A percentile compares a stretch with the other conserved stretches of the same genome.
Evolutionary conservation across 2,888 invertebrate genomes (phyloP).

Genomic region (Sepiola atlantica): DNA sequence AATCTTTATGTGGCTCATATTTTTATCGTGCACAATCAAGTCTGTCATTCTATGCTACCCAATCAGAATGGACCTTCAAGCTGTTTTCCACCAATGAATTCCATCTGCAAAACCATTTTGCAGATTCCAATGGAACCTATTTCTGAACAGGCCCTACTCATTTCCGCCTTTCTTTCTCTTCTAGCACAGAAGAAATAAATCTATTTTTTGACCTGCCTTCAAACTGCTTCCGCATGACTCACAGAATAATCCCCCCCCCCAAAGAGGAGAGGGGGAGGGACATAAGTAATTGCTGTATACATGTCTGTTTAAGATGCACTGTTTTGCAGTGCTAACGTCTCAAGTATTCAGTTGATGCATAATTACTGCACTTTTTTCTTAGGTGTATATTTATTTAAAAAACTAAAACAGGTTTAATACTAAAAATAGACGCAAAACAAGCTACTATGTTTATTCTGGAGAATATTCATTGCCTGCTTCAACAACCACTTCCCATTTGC

Average conservation of each 20-base stretch:
- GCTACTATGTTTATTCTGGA: too few species aligned
- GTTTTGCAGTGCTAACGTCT: background rate
- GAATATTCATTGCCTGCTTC: too few species aligned
- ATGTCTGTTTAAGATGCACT: background rate
- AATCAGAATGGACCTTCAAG: background rate
- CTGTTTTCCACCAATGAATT: background rate
- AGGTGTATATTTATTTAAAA: too few species aligned
- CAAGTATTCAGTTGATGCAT: background rate
- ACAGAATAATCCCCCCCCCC: background rate
- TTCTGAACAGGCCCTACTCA: background rate
- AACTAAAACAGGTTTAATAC: too few species aligned
- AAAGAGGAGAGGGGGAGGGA: background rate
- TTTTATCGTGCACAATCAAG: background rate
- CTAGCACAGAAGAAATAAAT: background rate
- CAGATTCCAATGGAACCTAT: background rate
- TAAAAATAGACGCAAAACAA: too few species aligned
- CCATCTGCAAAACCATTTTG: background rate
- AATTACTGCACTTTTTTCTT: too few species aligned
- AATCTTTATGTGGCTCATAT: background rate
- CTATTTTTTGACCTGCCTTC: background rate
- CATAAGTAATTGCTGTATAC: background rate
- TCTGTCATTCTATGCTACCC: background rate
- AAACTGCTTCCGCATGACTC: background rate
- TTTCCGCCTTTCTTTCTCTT: background rate
- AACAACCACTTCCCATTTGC: too few species aligned